Evolutionary conservation across 2,113 vertebrate genomes (phyloP).

Genomic region (Synchiropus splendidus): DNA sequence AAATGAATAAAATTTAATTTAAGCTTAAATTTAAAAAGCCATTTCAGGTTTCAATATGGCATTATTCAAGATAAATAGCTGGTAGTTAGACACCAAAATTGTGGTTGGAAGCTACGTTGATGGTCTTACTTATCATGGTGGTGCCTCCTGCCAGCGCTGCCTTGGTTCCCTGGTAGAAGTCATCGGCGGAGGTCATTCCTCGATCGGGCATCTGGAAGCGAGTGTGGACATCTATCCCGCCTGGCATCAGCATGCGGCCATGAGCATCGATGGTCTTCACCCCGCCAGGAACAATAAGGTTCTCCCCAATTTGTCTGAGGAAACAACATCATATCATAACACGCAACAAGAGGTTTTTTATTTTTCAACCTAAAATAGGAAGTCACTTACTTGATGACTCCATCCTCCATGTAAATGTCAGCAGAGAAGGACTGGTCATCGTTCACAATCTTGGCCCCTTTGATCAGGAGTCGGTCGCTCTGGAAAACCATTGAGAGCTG

Average conservation of each 20-base stretch:
- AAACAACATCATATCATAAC: not conserved
- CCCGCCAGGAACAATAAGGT: constrained; percentile 93
- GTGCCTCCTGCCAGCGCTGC: constrained; percentile 87
- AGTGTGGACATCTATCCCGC: constrained; percentile 93
- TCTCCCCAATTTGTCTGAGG: constrained; percentile 93
- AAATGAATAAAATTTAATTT: too few relatives aligned
- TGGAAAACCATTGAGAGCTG: constrained; percentile 38
- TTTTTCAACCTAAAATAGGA: not conserved
- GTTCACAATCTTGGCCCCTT: constrained; percentile 97
- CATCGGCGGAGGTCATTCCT: constrained; percentile 88
- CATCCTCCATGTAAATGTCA: constrained; percentile 98
- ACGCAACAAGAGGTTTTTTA: too few relatives aligned
- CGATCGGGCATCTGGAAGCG: constrained; percentile 97
- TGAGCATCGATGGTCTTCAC: constrained; percentile 96
- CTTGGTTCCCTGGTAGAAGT: constrained; percentile 96
- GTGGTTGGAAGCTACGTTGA: too few relatives aligned
- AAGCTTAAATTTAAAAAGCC: too few relatives aligned
- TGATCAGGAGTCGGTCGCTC: constrained; percentile 95
- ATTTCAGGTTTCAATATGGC: too few relatives aligned
- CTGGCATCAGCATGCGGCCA: constrained; percentile 90
- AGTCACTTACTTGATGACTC: constrained; percentile 90
- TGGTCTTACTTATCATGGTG: constrained; percentile 93
- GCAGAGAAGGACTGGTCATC: constrained; percentile 98
- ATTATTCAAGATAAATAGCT: too few relatives aligned
- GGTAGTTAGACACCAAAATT: too few relatives aligned